phyloP scores from a whole-genome alignment of 2,888 invertebrate genomes.

The Pristionchus exspectatus region DNA sequence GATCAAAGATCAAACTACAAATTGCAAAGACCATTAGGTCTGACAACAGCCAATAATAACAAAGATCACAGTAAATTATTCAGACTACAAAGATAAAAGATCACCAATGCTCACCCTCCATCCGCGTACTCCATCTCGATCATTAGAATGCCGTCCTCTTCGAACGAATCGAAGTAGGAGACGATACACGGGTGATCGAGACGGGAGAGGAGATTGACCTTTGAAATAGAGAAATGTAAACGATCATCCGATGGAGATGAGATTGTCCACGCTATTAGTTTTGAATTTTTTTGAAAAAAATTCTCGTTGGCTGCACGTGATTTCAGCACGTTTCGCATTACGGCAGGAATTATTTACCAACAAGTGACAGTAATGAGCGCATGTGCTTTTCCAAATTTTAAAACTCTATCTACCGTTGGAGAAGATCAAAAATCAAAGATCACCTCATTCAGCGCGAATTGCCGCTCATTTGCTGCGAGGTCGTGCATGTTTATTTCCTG shows the following conservation, averaged over 20 bases:
- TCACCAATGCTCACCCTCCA: constrained; percentile 82
- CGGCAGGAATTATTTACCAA: too few relatives aligned
- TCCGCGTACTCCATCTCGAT: constrained; percentile 90
- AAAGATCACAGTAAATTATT: not conserved
- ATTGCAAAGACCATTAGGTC: not conserved
- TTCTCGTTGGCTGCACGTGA: too few relatives aligned
- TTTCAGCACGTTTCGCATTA: too few relatives aligned
- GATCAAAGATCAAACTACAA: constrained; percentile 31
- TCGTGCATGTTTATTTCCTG: constrained; percentile 86
- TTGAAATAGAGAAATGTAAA: not conserved
- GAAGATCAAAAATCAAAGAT: not conserved
- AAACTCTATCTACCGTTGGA: too few relatives aligned
- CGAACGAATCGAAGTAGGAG: constrained; percentile 87
- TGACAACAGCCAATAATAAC: not conserved
- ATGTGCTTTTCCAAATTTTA: too few relatives aligned
- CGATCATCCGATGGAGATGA: not conserved
- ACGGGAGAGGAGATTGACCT: constrained; percentile 84
- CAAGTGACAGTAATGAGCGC: too few relatives aligned
- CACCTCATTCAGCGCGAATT: constrained; percentile 80
- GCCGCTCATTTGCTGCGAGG: constrained; percentile 84
- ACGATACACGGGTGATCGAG: constrained; percentile 87
- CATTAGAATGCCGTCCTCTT: constrained; percentile 85
- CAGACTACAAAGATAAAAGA: not conserved
- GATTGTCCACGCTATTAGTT: not conserved
- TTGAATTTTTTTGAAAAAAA: too few relatives aligned